Evolutionary conservation across 2,113 vertebrate genomes (phyloP).

Genomic region (Phalacrocorax carbo): DNA sequence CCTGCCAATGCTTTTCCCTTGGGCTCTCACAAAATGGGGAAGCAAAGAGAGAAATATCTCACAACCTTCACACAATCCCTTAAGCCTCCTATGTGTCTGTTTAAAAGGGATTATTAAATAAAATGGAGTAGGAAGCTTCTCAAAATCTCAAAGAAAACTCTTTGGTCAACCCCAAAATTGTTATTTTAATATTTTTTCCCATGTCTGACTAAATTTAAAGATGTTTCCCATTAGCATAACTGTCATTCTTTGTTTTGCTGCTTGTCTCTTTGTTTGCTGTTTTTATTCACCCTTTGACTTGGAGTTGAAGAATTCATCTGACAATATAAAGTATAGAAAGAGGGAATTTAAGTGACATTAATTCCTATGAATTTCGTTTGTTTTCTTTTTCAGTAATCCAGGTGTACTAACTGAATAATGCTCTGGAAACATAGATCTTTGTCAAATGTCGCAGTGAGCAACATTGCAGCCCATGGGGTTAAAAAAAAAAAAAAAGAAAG

Average conservation of each 20-base stretch:
- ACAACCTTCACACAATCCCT: not conserved
- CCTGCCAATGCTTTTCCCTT: not conserved
- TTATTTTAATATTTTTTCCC: not conserved
- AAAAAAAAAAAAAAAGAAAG: not conserved
- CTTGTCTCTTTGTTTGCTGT: not conserved
- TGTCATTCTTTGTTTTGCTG: conserved; percentile 10
- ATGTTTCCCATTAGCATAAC: not conserved
- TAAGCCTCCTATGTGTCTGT: not conserved
- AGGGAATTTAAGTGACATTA: conserved; percentile 37
- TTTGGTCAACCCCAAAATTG: not conserved
- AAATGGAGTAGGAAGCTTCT: conserved; percentile 2
- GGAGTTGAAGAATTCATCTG: conserved; percentile 29
- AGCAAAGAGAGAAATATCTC: conserved; percentile 19
- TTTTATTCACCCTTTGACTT: conserved; percentile 43
- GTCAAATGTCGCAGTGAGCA: not conserved
- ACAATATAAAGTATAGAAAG: conserved; percentile 37
- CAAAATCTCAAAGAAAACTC: conserved; percentile 20
- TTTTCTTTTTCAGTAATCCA: conserved; percentile 57
- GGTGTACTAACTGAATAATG: conserved; percentile 35
- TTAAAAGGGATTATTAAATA: conserved; percentile 40
- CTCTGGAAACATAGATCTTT: conserved; percentile 17
- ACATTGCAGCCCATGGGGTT: not conserved
- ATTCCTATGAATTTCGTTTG: conserved; percentile 42
- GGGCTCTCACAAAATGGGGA: not conserved
- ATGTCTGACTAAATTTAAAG: not conserved